Conservation (phyloP, 2,797 vertebrate species). For the Urosaurus nigricauda region DNA sequence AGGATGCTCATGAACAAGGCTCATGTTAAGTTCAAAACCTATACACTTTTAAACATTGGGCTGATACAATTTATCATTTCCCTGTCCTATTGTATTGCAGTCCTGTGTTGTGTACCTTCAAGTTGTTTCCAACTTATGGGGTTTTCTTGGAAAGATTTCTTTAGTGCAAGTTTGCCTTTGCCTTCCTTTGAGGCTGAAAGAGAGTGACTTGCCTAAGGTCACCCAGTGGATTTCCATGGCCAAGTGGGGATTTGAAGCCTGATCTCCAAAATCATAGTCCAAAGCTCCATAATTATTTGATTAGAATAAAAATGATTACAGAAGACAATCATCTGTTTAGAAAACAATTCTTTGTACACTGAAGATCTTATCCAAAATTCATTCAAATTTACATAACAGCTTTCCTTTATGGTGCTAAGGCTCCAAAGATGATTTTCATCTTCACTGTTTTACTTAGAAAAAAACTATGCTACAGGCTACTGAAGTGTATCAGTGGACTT, state of each 20-base stretch:
- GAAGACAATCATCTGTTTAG: not conserved
- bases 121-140: no score
- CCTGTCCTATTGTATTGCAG: not conserved
- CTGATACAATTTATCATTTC: not conserved
- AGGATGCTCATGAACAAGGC: not conserved
- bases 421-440: not conserved
- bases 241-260: no score
- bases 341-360: not conserved
- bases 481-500: no score
- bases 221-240: no score
- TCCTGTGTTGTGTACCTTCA: no score
- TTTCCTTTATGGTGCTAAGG: not conserved
- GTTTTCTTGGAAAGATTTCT: no score
- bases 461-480: not conserved
- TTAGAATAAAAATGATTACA: constrained; percentile 2
- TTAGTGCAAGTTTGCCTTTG: no score
- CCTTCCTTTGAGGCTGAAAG: no score
- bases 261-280: no score
- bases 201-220: no score
- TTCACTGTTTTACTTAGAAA: accelerated
- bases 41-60: not conserved
- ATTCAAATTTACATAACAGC: not conserved
- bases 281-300: no score
- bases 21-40: not conserved
- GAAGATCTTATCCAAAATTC: not conserved